Conservation (phyloP, 1,140 invertebrate genomes). For the Aradophagus sp. region DNA sequence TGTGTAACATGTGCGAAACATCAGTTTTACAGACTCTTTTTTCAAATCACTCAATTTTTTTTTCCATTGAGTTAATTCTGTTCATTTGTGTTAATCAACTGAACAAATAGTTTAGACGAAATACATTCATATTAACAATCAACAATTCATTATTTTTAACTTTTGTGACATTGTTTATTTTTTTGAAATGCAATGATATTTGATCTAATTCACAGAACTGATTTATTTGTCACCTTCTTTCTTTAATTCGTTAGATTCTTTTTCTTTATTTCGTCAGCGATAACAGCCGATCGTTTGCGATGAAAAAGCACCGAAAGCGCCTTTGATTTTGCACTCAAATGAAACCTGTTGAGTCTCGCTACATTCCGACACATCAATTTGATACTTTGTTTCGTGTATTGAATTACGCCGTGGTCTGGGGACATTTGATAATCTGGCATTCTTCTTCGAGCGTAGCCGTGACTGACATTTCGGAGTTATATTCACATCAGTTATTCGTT, state of each 20-base stretch:
- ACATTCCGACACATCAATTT: conserved; percentile 47
- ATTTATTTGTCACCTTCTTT: no score
- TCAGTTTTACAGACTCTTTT: no score
- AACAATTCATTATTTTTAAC: no score
- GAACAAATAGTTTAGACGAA: no score
- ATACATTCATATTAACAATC: no score
- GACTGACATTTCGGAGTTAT: conserved; percentile 50
- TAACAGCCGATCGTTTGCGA: conserved; percentile 15
- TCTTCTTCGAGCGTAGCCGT: conserved; percentile 36
- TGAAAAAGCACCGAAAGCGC: conserved; percentile 24
- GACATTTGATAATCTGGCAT: conserved; percentile 53
- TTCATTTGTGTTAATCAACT: no score
- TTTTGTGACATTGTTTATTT: no score
- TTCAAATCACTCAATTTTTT: no score
- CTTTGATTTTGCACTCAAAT: conserved; percentile 30
- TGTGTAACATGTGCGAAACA: no score
- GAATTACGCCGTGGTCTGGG: conserved; percentile 44
- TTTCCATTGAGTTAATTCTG: no score
- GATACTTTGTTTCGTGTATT: conserved; percentile 53
- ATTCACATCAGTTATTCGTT: conserved; percentile 46
- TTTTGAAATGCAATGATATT: no score
- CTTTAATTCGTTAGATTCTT: conserved; percentile 2
- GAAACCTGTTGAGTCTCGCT: conserved; percentile 46
- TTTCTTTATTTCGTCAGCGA: conserved; percentile 11
- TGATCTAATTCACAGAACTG: no score